Percentiles rank a stretch among this genome's conserved stretches.
Conservation (phyloP, 2,797 vertebrate genomes). For the Cercopithecus diana region DNA sequence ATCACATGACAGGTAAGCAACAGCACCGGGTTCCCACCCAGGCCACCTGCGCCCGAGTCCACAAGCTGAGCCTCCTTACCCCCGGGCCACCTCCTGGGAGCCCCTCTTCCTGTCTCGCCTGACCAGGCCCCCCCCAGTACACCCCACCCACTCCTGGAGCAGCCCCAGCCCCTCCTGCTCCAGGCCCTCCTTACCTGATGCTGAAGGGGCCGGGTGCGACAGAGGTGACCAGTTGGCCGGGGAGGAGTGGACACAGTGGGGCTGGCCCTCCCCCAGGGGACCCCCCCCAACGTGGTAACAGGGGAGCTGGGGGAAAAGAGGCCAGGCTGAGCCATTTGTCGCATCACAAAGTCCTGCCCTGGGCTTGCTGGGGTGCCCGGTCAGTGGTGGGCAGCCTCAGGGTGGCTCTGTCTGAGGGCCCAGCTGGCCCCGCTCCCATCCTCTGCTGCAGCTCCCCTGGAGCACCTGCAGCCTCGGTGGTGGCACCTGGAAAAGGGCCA, state of each 20-base stretch:
- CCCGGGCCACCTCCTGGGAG: background rate
- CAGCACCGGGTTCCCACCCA: background rate
- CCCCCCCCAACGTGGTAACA: background rate
- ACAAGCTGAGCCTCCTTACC: accelerated
- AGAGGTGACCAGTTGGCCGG: background rate
- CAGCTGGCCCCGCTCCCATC: accelerated
- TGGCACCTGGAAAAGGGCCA: background rate
- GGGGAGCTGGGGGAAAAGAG: background rate
- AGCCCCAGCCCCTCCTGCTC: background rate
- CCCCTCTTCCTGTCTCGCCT: background rate
- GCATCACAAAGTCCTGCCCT: constrained; percentile 69
- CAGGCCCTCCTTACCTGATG: constrained; percentile 29
- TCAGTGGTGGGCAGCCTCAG: background rate
- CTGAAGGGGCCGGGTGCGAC: background rate
- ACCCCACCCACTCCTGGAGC: accelerated
- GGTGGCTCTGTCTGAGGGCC: background rate
- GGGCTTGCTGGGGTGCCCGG: background rate
- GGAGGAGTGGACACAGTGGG: background rate
- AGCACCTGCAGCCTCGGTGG: background rate
- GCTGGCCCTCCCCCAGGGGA: background rate
- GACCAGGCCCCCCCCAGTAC: background rate
- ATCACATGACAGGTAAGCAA: accelerated
- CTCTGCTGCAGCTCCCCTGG: accelerated
- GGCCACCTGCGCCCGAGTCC: background rate
- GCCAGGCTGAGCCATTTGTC: constrained; percentile 21